A percentile compares a stretch with the other conserved stretches of the same genome.
Evolutionary conservation across 2,888 invertebrate species (phyloP).

Genomic region (Pyrochroa serraticornis): DNA sequence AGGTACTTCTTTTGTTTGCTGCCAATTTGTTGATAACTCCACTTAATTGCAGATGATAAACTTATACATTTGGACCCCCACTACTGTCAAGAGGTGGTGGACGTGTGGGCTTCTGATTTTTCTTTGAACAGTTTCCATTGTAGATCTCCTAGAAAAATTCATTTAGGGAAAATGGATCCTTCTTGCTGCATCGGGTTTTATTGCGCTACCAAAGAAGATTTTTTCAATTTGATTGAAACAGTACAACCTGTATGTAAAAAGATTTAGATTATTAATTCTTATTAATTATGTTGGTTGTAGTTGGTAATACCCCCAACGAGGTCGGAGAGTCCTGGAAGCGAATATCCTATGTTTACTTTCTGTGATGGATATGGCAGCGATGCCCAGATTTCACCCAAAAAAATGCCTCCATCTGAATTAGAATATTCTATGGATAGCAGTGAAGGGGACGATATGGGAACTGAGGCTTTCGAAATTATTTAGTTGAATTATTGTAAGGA

Average conservation of each 20-base stretch:
- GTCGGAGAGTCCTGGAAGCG: conserved; percentile 59
- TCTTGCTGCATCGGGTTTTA: conserved; percentile 93
- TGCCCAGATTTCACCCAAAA: conserved; percentile 45
- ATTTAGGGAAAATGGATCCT: conserved; percentile 87
- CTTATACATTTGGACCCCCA: conserved; percentile 93
- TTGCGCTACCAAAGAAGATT: conserved; percentile 75
- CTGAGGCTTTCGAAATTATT: conserved; percentile 75
- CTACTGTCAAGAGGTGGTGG: conserved; percentile 90
- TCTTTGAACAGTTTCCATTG: conserved; percentile 83
- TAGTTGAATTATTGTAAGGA: conserved; percentile 45
- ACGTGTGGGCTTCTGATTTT: conserved; percentile 81
- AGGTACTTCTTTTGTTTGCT: conserved; percentile 56
- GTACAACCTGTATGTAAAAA: conserved; percentile 65
- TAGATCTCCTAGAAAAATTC: conserved; percentile 82
- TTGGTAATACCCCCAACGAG: conserved; percentile 19
- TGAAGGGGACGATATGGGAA: conserved; percentile 68
- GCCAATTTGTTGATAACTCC: neutral
- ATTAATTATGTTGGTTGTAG: conserved; percentile 10
- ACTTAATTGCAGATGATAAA: conserved; percentile 71
- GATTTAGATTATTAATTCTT: neutral
- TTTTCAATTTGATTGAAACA: conserved; percentile 75
- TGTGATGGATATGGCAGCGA: conserved; percentile 73
- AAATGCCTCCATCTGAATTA: conserved; percentile 45
- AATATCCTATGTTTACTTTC: conserved; percentile 86
- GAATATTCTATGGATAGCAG: conserved; percentile 58